Evolutionary conservation across 1,140 invertebrate genomes (phyloP), one percentile per base, ranked within the genome.

Genomic region (Zaprionus taronus): DNA sequence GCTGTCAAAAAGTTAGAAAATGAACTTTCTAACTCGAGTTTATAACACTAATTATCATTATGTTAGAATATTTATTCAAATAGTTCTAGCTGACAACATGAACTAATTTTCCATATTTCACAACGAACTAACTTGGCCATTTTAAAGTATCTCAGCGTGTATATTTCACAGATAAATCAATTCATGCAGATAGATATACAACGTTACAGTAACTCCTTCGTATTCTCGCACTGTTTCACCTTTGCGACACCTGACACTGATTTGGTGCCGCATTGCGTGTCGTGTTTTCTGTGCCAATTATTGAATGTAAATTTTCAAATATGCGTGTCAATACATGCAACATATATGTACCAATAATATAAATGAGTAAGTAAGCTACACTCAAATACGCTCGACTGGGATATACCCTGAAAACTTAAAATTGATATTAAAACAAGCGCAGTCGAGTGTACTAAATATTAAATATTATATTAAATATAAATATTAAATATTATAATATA

Each of bases 251-350:
- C 12, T 51, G 47, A 51, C 47, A 51, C 47, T 51, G 12, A 22
- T 11, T 51, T 12, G 38, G 38, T 14, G 15, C 12, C 15, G 38
- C 31, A 34, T 7, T 41, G 38, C 38, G 38, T 41, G 38, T 51
- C 17, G 4, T 14, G 9, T 51, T 51, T 7, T 24, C 38, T 15
- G 14, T 60, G n/a, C 4, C 26, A n/a, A 28, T 57, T 34, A 38
- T 60, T 15, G 24, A 28, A 60, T 73, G 26, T 55, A 55, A 17
- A 73, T 53, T 53, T 70, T 47, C 20, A 12, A 65, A 55, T 65
- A 28, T 28, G 28, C 20, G 31, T 49, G 20, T 36, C 49, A 53
- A 51, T 64, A 20, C 12, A 31, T 41, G 17, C 11, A 53, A 55
- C 5, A 63, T 4, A 15, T 41, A 41, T 31, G 28, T 2, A 34